These are phyloP conservation scores for Bombus sibiricus DNA, from an alignment of 1,140 invertebrate genomes.

Conservation along the genomic window DNA sequence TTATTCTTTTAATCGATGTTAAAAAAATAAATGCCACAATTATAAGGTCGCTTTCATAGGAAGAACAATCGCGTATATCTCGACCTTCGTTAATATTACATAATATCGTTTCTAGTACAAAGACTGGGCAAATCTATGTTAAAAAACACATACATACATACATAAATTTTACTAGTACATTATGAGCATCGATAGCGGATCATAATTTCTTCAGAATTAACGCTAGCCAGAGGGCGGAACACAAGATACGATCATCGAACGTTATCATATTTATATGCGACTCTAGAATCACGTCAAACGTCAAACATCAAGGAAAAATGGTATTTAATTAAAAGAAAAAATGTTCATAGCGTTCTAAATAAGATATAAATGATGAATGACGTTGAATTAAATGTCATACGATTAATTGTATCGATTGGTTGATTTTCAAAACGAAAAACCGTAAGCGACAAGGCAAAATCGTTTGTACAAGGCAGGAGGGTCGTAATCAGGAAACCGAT, in stretches of 20 bases:
- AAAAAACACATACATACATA: slow-evolving; percentile 29
- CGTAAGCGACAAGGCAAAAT: slow-evolving; percentile 16
- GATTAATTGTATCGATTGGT: neutral
- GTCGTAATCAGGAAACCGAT: slow-evolving; percentile 63
- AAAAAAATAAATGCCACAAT: neutral
- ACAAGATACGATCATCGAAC: neutral
- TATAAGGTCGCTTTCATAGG: neutral
- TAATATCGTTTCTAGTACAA: slow-evolving; percentile 37
- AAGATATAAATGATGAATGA: neutral
- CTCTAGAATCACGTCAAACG: no score
- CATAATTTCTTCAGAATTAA: neutral
- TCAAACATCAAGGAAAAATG: neutral
- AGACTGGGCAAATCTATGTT: slow-evolving; percentile 31
- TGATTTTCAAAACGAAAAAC: slow-evolving; percentile 21
- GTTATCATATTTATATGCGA: neutral
- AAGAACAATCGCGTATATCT: neutral
- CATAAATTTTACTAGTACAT: neutral
- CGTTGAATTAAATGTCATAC: neutral
- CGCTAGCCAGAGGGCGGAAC: neutral
- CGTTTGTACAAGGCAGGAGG: slow-evolving; percentile 41
- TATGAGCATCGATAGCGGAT: neutral
- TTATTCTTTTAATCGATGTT: no score
- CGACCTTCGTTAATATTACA: slow-evolving; percentile 40
- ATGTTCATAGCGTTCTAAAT: neutral
- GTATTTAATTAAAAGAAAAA: no score